Evolutionary conservation across 2,113 vertebrate species (phyloP).

Genomic region (Phrynosoma platyrhinos): DNA sequence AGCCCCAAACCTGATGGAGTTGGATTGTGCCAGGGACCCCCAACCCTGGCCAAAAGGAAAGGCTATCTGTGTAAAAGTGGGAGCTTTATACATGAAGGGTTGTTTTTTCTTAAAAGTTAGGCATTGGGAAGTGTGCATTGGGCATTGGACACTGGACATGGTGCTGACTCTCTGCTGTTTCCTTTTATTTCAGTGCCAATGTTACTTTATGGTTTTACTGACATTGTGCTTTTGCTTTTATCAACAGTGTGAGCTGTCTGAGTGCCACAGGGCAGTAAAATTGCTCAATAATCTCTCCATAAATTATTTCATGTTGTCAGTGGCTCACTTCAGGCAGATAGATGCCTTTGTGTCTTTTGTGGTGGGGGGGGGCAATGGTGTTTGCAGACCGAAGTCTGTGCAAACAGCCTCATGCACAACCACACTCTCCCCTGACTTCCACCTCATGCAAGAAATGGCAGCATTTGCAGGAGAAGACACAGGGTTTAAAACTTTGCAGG

Average conservation of each 20-base stretch:
- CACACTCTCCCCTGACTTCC: not conserved
- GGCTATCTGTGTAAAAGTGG: no score
- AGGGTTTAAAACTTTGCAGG: not conserved
- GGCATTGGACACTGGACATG: no score
- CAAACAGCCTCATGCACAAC: not conserved
- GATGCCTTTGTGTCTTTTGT: not conserved
- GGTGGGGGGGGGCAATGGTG: not conserved
- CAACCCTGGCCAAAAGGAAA: no score
- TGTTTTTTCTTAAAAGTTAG: no score
- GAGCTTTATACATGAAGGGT: no score
- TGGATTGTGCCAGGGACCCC: no score
- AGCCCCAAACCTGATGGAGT: no score
- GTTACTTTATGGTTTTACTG: not conserved
- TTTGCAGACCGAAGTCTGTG: not conserved
- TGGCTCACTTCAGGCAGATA: not conserved
- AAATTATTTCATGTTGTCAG: no score
- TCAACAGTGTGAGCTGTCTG: no score
- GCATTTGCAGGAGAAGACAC: not conserved
- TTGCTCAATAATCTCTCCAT: no score
- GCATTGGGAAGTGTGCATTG: no score
- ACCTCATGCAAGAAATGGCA: not conserved
- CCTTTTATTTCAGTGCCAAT: not conserved
- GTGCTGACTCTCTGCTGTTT: not conserved
- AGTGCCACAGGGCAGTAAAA: not conserved
- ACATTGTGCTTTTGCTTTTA: not conserved